These are phyloP conservation scores for Sceliomorpha sp. DNA, from an alignment of 2,888 invertebrate species.

Conservation along the genomic window DNA sequence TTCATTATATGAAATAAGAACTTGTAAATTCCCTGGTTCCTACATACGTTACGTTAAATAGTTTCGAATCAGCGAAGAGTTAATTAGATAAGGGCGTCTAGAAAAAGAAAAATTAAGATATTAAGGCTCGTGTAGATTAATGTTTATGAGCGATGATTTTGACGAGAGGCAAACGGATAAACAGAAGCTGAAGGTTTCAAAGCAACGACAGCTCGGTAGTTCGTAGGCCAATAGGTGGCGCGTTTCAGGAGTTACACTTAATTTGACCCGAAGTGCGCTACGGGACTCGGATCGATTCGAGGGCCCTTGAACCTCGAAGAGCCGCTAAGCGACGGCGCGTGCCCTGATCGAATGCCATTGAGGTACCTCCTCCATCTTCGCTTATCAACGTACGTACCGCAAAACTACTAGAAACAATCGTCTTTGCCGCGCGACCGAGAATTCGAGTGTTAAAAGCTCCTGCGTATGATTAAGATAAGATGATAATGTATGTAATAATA, in stretches of 20 bases:
- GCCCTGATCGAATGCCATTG: slow-evolving; percentile 68
- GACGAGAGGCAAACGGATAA: too few relatives aligned
- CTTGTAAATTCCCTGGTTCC: too few relatives aligned
- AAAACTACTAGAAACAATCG: slow-evolving; percentile 12
- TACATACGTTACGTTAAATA: too few relatives aligned
- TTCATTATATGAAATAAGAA: too few relatives aligned
- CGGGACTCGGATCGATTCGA: slow-evolving; percentile 76
- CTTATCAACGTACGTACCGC: slow-evolving; percentile 33
- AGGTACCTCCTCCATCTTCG: slow-evolving; percentile 40
- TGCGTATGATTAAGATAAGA: too few relatives aligned
- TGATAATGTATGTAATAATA: too few relatives aligned
- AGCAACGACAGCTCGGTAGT: slow-evolving; percentile 35
- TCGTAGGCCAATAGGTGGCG: slow-evolving; percentile 56
- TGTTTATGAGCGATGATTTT: too few relatives aligned
- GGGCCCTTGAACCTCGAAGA: slow-evolving; percentile 60
- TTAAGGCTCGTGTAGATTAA: too few relatives aligned
- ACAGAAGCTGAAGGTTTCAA: slow-evolving; percentile 23
- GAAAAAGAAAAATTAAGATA: slow-evolving; percentile 22
- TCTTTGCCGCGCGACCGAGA: too few relatives aligned
- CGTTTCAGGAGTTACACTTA: slow-evolving; percentile 75
- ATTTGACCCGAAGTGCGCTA: slow-evolving; percentile 76
- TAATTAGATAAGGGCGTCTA: too few relatives aligned
- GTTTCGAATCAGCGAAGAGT: too few relatives aligned
- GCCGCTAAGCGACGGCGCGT: slow-evolving; percentile 62
- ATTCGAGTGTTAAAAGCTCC: too few relatives aligned